Base-by-base conservation (phyloP, 2,113 vertebrate species). In the Eidolon helvum region DNA sequence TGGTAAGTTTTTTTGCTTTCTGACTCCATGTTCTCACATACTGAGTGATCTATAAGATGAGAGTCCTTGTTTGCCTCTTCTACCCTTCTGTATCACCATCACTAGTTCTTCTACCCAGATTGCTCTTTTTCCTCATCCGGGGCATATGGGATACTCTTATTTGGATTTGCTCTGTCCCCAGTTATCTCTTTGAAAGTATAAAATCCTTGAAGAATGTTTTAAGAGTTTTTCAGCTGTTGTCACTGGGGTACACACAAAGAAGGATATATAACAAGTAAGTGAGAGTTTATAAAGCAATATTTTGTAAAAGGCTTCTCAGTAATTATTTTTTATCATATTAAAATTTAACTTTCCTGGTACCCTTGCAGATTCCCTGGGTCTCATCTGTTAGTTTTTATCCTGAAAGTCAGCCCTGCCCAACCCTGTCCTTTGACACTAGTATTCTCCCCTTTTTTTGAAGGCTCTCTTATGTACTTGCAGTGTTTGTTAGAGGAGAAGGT, bases 311-410 rank as follows among this genome's bases (percentile, higher is more conserved):
- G 10, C 9, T 74, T 94, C 75, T 93, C 22, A 43, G 65, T 84
- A 83, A 82, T 96, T 84, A 65, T 92, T 89, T 35, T 92, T 92
- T 91, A 7, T 86, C 40, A 78, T 86, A 53, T 90, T 97, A 21
- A 80, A 88, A 26, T 94, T 88, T 68, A 82, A 72, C 53, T 87
- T 94, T 88, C 59, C 65, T 89, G 75, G 40, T 26, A 77, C 33
- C 18, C 40, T 94, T 84, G 88, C 40, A 18, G 75, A 18, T 83
- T 84, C 71, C 48, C 77, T 40, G 35, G 45, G 48, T n/a, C 72
- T 38, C 89, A 65, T 86, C 53, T 66, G 28, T 68, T 88, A 86
- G n/a, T 40, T 80, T 82, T 92, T 61, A 40, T 95, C 16, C 53
- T 71, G 86, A 38, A 94, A 82, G 38, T 78, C 40, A 55, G 28